Evolutionary conservation across 2,113 vertebrate species (phyloP), one percentile per base, ranked within the genome.

Genomic region (Aramus guarauna): DNA sequence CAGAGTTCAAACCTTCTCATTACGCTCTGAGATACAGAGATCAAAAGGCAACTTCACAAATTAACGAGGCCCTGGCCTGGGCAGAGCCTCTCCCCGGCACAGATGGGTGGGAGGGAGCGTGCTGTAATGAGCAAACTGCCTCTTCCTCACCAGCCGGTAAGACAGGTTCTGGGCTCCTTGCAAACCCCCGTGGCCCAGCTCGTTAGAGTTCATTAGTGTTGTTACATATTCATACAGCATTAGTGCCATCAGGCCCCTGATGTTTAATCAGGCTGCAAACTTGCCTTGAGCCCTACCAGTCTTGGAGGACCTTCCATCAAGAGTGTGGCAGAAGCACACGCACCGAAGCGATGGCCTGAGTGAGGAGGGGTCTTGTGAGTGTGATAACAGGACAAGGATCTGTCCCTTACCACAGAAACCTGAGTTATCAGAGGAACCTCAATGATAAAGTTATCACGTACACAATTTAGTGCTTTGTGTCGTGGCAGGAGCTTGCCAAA

Each of bases 161-260:
- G 91, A 96, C 96, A 77, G 95, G 95, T 97, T 97, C 84, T 85
- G 92, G 55, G 69, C 74, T 87, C 55, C 74, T 10, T 75, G 77
- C 67, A 87, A 78, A 77, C 53, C 64, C 66, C 77, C 3, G 3
- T 75, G 92, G 88, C 82, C 48, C 79, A 56, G 64, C 84, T 94
- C 4, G 0, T 93, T 88, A 66, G 43, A 64, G 67, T 64, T 92
- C 74, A 63, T 95, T 88, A 89, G 15, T n/a, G 69, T 60, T 81
- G 45, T 91, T 97, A 76, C 86, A 91, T 97, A 97, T 96, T 96
- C 95, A 96, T 94, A 69, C 20, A 85, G 80, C 81, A 95, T 96
- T 97, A 96, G 45, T 1, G 1, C 80, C 23, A 18, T 74, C 68
- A 86, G 55, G 62, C 37, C 37, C 34, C 23, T 4, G 7, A 20